Evolutionary conservation across 2,797 vertebrate species (phyloP).

Genomic region (Thripadectes ignobilis): DNA sequence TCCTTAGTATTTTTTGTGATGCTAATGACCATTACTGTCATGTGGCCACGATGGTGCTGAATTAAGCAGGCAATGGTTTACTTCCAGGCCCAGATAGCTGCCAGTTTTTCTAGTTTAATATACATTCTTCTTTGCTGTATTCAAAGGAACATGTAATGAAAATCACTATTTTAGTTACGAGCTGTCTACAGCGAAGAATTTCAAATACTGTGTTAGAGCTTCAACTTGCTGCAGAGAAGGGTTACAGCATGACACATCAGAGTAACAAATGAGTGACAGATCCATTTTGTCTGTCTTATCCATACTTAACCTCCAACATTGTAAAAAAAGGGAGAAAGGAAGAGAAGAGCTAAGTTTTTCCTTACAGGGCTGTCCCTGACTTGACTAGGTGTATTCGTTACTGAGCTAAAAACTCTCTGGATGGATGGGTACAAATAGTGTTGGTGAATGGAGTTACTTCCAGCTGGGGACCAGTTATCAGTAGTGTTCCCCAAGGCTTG

Average conservation of each 20-base stretch:
- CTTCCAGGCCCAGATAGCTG: background rate
- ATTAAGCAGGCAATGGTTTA: background rate
- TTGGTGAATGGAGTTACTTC: background rate
- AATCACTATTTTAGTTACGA: conserved; percentile 64
- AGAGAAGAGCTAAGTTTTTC: conserved; percentile 10
- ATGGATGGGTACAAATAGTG: background rate
- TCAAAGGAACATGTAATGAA: conserved; percentile 48
- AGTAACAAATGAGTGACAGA: conserved; percentile 40
- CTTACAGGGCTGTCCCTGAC: background rate
- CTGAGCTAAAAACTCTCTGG: background rate
- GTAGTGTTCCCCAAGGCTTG: background rate
- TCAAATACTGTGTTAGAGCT: conserved; percentile 47
- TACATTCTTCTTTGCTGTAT: conserved; percentile 52
- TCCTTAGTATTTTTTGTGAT: background rate
- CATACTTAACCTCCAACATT: conserved; percentile 55
- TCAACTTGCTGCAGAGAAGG: conserved; percentile 45
- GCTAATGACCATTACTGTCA: background rate
- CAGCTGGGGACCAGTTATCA: rapidly evolving
- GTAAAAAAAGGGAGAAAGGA: conserved; percentile 1
- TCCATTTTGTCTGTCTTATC: conserved; percentile 63
- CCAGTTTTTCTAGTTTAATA: conserved; percentile 56
- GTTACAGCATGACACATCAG: conserved; percentile 19
- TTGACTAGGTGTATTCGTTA: background rate
- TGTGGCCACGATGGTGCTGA: background rate
- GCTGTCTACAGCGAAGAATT: conserved; percentile 68